Conservation (phyloP, 2,888 invertebrate species). For the Trypoxylon attenuatum region DNA sequence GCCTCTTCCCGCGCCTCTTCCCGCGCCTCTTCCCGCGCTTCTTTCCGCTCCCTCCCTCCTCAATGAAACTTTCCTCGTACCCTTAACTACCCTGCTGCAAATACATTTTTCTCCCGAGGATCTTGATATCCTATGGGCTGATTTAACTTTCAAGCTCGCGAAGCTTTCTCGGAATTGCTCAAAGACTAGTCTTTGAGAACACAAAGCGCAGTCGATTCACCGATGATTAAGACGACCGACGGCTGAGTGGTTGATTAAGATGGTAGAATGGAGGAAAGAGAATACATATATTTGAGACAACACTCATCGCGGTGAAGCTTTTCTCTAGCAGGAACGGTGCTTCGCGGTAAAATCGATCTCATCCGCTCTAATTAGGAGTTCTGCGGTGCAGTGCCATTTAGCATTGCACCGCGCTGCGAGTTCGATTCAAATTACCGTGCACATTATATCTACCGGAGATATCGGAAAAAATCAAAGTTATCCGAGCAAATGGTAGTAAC, state of each 20-base stretch:
- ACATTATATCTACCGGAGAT: conserved; percentile 12
- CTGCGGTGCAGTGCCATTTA: conserved; percentile 29
- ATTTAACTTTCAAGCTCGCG: no score
- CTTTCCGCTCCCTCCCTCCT: conserved; percentile 6
- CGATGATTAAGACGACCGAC: no score
- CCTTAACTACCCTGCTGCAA: no score
- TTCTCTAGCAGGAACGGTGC: neutral
- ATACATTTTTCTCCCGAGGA: no score
- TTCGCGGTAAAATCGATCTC: conserved; percentile 39
- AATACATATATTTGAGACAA: no score
- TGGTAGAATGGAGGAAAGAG: no score
- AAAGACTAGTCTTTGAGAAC: no score
- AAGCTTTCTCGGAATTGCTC: no score
- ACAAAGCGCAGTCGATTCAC: no score
- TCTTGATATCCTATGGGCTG: no score
- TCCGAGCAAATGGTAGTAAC: neutral
- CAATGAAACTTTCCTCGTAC: neutral
- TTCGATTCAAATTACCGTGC: conserved; percentile 29
- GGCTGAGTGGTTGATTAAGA: no score
- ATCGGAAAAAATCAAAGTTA: neutral
- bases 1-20: conserved; percentile 27
- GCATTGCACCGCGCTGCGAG: conserved; percentile 25
- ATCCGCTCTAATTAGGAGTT: conserved; percentile 45
- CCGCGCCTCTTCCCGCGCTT: conserved; percentile 14
- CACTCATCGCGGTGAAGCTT: no score